phyloP scores from a whole-genome alignment of 2,888 invertebrate genomes.

The Lasioglossum figueresi region DNA sequence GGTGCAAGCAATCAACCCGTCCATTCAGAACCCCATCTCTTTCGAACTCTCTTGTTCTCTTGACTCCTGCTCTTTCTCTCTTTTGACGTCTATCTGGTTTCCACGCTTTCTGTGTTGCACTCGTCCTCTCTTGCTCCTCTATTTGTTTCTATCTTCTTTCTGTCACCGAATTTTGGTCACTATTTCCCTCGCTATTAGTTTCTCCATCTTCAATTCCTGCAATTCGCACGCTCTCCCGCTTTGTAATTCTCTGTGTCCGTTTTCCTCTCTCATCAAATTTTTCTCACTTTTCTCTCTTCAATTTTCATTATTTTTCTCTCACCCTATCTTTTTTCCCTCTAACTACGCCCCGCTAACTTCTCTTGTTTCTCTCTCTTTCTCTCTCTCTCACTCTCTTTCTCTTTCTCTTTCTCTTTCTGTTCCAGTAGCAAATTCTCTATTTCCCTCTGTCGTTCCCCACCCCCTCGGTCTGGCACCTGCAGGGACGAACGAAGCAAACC shows the following conservation, averaged over 20 bases:
- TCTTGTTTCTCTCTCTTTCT: not conserved
- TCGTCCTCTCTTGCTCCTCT: not conserved
- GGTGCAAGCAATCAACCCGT: slow-evolving; percentile 34
- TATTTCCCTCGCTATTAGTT: not conserved
- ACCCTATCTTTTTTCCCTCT: not conserved
- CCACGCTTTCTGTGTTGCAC: not conserved
- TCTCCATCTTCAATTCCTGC: no score
- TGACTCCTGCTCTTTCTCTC: not conserved
- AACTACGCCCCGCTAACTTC: not conserved
- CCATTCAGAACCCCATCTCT: slow-evolving; percentile 21
- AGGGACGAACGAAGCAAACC: slow-evolving; percentile 34
- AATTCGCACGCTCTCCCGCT: no score
- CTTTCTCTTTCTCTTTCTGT: not conserved
- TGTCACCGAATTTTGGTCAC: not conserved
- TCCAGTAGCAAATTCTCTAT: not conserved
- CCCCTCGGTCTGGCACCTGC: not conserved
- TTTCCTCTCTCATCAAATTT: not conserved
- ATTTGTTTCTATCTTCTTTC: not conserved
- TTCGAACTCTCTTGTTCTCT: not conserved
- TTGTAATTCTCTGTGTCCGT: no score
- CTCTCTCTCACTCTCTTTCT: not conserved
- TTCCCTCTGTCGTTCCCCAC: not conserved
- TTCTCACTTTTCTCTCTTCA: not conserved
- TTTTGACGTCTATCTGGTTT: not conserved
- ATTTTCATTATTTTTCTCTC: not conserved